These are phyloP conservation scores for Aricia artaxerxes DNA, from an alignment of 2,888 invertebrate genomes.

Conservation along the genomic window DNA sequence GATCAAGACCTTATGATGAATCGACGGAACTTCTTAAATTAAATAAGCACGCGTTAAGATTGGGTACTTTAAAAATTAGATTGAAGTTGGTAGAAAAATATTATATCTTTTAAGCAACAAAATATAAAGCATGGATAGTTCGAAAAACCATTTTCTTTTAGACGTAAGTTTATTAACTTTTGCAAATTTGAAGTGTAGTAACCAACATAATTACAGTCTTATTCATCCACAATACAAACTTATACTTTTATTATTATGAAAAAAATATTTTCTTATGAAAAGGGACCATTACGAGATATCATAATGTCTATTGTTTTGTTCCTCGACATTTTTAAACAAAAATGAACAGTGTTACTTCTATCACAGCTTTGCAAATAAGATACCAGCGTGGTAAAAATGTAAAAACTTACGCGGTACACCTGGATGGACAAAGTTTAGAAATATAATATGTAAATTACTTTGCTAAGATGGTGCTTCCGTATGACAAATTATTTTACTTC, in stretches of 20 bases:
- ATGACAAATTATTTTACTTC: neutral
- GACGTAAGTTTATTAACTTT: too few relatives aligned
- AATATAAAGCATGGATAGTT: too few relatives aligned
- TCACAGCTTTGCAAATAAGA: neutral
- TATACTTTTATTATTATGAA: neutral
- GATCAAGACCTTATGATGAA: neutral
- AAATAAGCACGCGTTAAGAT: neutral
- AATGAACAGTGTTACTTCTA: conserved; percentile 14
- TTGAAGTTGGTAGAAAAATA: neutral
- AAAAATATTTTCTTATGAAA: conserved; percentile 17
- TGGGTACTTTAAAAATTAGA: neutral
- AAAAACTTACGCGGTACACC: conserved; percentile 11
- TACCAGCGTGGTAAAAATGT: neutral
- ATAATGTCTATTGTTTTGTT: neutral
- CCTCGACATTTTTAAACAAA: conserved; percentile 26
- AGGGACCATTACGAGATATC: neutral
- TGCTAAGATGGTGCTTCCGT: neutral
- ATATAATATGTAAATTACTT: conserved; percentile 22
- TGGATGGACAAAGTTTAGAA: conserved; percentile 2
- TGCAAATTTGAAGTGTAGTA: neutral
- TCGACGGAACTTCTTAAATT: conserved; percentile 9
- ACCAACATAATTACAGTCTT: neutral
- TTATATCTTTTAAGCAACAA: neutral
- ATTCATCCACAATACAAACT: neutral
- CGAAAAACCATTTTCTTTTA: too few relatives aligned